These are phyloP conservation scores for Cynopterus brachyotis DNA, from an alignment of 2,113 vertebrate genomes.

Conservation along the genomic window DNA sequence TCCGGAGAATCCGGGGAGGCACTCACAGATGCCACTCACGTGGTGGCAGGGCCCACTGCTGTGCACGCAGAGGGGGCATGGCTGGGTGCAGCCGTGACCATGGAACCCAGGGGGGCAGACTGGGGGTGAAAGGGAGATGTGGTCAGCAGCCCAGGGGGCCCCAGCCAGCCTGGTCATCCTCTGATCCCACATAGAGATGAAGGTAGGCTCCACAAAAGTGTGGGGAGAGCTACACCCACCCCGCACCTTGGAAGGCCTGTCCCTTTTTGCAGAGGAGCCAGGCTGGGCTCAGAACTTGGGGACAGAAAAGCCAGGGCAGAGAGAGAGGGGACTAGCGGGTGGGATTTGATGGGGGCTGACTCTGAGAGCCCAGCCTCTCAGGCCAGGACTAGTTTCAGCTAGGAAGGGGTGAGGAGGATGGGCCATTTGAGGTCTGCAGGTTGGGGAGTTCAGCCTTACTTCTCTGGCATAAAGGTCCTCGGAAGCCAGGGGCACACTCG, in stretches of 20 bases:
- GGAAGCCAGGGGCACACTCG: slow-evolving; percentile 95
- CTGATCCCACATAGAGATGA: not conserved
- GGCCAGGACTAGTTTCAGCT: not conserved
- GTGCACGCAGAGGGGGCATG: slow-evolving; percentile 95
- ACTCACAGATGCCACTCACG: slow-evolving; percentile 93
- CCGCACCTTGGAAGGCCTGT: not conserved
- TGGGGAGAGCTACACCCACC: not conserved
- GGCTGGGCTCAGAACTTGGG: not conserved
- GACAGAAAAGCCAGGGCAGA: not conserved
- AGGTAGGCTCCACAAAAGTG: not conserved
- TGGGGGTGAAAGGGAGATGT: slow-evolving; percentile 72
- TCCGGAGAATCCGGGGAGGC: slow-evolving; percentile 94
- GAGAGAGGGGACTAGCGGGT: not conserved
- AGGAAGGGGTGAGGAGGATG: not conserved
- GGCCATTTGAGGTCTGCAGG: not conserved
- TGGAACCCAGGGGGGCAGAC: slow-evolving; percentile 96
- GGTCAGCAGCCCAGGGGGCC: not conserved
- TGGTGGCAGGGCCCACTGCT: slow-evolving; percentile 95
- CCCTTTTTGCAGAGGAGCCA: not conserved
- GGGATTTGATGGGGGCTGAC: not conserved
- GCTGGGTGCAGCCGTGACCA: slow-evolving; percentile 93
- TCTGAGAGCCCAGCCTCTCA: not conserved
- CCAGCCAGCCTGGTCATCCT: not conserved
- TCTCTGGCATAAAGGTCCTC: slow-evolving; percentile 96
- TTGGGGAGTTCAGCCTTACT: slow-evolving; percentile 85